Evolutionary conservation across 1,140 invertebrate genomes (phyloP).

Genomic region (Eumeta japonica): DNA sequence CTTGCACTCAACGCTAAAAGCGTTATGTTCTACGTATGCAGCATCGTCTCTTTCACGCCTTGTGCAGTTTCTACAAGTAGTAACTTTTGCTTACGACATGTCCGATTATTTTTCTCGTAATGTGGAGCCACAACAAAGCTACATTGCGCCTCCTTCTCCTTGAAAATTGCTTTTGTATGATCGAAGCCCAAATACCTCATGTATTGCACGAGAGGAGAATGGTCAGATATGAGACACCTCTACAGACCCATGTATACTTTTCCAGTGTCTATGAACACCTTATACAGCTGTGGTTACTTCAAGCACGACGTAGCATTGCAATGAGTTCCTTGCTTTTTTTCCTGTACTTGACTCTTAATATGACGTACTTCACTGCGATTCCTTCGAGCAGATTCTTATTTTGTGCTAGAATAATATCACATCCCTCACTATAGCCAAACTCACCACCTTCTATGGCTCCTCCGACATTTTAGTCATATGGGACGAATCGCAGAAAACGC

Average conservation of each 20-base stretch:
- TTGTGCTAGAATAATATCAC: constrained; percentile 6
- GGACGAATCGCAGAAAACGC: too few relatives aligned
- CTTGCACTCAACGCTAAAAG: constrained; percentile 10
- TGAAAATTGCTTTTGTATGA: constrained; percentile 10
- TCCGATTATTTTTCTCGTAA: constrained; percentile 5
- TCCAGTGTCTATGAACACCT: constrained; percentile 6
- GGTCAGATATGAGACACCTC: constrained; percentile 9
- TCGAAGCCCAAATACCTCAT: constrained; percentile 16
- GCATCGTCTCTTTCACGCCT: not conserved
- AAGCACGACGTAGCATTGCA: constrained; percentile 14
- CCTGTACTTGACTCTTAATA: constrained; percentile 12
- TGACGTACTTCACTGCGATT: constrained; percentile 4
- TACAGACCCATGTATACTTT: constrained; percentile 13
- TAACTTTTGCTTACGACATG: not conserved
- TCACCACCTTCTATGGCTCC: too few relatives aligned
- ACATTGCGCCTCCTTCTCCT: constrained; percentile 6
- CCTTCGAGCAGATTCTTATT: constrained; percentile 11
- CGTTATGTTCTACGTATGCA: not conserved
- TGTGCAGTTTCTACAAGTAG: constrained; percentile 10
- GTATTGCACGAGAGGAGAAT: constrained; percentile 16
- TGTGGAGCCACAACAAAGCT: constrained; percentile 9
- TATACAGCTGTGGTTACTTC: constrained; percentile 12
- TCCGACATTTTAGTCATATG: too few relatives aligned
- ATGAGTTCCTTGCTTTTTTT: constrained; percentile 16
- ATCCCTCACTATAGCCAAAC: not conserved